Evolutionary conservation across 2,113 vertebrate species (phyloP), one percentile per base, ranked within the genome.

Genomic region (Pongo abelii): DNA sequence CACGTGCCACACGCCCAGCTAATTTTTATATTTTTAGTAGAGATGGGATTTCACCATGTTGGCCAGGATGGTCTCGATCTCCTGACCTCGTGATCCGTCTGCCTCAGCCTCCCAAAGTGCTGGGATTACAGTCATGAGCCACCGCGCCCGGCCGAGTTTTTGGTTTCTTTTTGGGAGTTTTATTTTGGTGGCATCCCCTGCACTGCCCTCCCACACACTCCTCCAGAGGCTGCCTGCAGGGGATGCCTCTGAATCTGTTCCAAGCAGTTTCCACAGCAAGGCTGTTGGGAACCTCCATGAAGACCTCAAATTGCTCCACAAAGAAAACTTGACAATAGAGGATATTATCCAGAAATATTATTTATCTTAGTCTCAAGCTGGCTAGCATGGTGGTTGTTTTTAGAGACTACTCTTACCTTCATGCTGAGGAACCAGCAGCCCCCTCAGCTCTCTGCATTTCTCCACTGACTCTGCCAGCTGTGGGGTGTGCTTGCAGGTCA

Each of bases 51-150:
- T 64, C 27, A 64, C 61, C 5, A 64, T 30, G 13, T 14, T 64
- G 61, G 27, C 27, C 12, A 30, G 61, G 61, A 32, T 32, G 27
- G 27, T 64, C 61, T 64, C 6, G 2, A 64, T 64, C 61, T 30
- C 61, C 27, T 64, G 12, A 64, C 27, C 13, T 64, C 5, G 2
- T 14, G 61, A 64, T 64, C 27, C 1, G 0, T 30, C 27, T 13
- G 5, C 61, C 30, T 64, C 0, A 5, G 61, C 61, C 61, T 64
- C 27, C 27, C 12, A 64, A 64, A 64, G 61, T 14, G 27, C 61
- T 64, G 61, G 61, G 13, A 14, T 64, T 64, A 64, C 61, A 64
- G 61, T 12, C 5, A 6, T 64, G 61, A 64, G 27, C 61, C 61
- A 32, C 27, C 0, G 5, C 61, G 30, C 27, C 61, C 6, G 5